A percentile compares a stretch with the other conserved stretches of the same genome.
Conservation (phyloP, 1,140 invertebrate genomes). For the Oryctes rhinoceros region DNA sequence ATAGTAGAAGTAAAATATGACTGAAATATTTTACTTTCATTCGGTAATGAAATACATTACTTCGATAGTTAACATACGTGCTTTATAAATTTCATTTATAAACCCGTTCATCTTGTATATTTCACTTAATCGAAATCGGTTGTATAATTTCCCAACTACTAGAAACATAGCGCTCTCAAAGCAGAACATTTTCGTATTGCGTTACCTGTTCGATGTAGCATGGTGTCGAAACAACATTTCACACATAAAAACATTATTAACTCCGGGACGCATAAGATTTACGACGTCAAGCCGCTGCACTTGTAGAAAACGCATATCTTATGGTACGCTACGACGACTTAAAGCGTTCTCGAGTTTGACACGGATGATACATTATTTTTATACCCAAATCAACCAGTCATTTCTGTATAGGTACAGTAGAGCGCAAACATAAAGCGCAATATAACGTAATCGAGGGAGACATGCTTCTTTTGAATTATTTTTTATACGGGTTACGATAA, state of each 20-base stretch:
- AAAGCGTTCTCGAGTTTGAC: neutral
- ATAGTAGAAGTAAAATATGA: too few relatives aligned
- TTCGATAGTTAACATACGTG: too few relatives aligned
- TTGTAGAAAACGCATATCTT: conserved; percentile 8
- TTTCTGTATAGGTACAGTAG: neutral
- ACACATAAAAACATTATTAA: conserved; percentile 34
- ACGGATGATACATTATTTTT: neutral
- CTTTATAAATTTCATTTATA: neutral
- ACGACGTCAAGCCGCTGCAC: neutral
- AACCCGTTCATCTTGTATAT: neutral
- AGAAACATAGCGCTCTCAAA: neutral
- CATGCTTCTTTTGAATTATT: too few relatives aligned
- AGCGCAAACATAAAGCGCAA: neutral
- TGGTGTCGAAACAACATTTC: conserved; percentile 26
- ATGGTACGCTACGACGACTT: neutral
- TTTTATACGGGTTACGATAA: too few relatives aligned
- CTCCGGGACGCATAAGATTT: conserved; percentile 4
- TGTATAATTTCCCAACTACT: neutral
- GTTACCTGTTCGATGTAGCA: conserved; percentile 17
- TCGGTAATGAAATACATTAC: too few relatives aligned
- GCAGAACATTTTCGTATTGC: conserved; percentile 5
- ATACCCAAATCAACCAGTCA: neutral
- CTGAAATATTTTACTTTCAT: too few relatives aligned
- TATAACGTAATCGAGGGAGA: too few relatives aligned
- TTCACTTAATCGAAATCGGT: neutral